A percentile compares a stretch with the other conserved stretches of the same genome.
phyloP scores from a whole-genome alignment of 92 coral and sea anemone species.

The Siderastrea siderea region DNA sequence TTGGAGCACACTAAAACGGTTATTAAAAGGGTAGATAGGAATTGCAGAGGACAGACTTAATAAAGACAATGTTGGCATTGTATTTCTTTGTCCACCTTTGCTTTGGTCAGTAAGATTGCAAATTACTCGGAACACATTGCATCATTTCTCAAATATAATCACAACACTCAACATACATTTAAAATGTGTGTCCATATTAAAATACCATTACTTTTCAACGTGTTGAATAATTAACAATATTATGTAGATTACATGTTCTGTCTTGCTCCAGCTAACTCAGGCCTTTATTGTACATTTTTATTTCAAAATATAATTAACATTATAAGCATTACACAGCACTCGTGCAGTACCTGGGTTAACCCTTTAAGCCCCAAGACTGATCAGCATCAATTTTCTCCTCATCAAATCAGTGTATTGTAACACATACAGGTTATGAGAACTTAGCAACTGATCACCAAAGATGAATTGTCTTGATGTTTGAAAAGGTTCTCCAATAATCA shows the following conservation, averaged over 20 bases:
- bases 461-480: too few relatives aligned
- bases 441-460: too few relatives aligned
- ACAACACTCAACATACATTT: not conserved
- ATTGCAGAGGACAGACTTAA: too few relatives aligned
- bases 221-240: not conserved
- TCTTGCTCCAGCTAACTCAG: conserved; percentile 1
- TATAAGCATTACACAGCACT: not conserved
- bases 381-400: too few relatives aligned
- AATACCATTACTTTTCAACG: not conserved
- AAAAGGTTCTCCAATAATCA: not conserved
- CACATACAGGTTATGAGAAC: too few relatives aligned
- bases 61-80: not conserved
- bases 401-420: too few relatives aligned
- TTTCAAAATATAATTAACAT: not conserved
- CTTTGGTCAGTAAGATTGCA: not conserved
- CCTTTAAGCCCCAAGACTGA: too few relatives aligned
- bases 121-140: not conserved
- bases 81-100: not conserved
- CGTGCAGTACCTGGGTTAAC: not conserved
- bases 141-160: not conserved
- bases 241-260: not conserved
- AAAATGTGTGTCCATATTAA: conserved; percentile 8
- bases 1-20: too few relatives aligned
- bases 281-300: conserved; percentile 3
- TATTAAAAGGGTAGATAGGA: too few relatives aligned